phyloP scores from a whole-genome alignment of 2,113 vertebrate genomes.

The Oxyura jamaicensis region DNA sequence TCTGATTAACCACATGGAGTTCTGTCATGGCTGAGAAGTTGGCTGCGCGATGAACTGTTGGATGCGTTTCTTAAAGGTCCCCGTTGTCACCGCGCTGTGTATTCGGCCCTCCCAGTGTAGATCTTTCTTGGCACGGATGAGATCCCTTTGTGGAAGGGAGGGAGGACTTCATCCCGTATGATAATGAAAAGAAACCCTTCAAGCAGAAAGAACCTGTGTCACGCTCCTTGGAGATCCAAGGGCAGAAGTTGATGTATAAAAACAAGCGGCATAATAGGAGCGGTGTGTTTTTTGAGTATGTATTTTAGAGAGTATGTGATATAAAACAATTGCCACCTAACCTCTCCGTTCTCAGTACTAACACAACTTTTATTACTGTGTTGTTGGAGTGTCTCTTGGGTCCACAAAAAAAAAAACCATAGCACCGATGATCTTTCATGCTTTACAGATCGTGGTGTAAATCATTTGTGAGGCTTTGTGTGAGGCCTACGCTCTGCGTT shows the following conservation, averaged over 20 bases:
- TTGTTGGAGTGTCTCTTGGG: neutral
- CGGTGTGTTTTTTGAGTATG: neutral
- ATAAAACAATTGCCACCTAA: neutral
- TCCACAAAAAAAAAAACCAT: neutral
- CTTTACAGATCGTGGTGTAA: neutral
- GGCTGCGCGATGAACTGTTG: neutral
- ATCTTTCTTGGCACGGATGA: neutral
- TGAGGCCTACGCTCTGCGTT: neutral
- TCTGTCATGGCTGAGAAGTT: neutral
- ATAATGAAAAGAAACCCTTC: neutral
- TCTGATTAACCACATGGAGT: neutral
- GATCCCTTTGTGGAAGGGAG: neutral
- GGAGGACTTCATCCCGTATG: neutral
- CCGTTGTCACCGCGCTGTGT: rapidly evolving
- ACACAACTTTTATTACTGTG: neutral
- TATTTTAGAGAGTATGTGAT: neutral
- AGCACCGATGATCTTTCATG: neutral
- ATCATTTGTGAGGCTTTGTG: neutral
- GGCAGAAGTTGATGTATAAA: neutral
- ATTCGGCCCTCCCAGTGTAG: neutral
- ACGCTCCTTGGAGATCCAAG: neutral
- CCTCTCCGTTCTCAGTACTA: neutral
- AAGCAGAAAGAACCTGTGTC: neutral
- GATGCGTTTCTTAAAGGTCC: neutral
- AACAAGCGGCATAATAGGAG: neutral